These are phyloP conservation scores for Deroplatys truncata DNA, from an alignment of 2,888 invertebrate genomes.

Conservation along the genomic window DNA sequence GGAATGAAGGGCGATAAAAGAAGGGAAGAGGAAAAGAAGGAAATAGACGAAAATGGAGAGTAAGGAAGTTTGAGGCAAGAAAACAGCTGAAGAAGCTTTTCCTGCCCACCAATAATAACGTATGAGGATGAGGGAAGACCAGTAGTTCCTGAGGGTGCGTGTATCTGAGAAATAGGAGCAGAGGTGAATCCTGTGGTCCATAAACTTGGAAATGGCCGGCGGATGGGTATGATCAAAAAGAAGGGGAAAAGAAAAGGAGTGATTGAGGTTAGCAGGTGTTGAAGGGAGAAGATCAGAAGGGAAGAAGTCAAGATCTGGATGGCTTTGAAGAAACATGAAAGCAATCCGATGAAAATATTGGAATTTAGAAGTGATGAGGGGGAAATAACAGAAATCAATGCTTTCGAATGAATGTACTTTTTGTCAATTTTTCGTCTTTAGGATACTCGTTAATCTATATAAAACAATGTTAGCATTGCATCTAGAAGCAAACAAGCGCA, in stretches of 20 bases:
- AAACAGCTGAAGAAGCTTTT: slow-evolving; percentile 17
- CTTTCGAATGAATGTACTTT: too few relatives aligned
- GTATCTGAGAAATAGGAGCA: neutral
- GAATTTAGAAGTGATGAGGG: neutral
- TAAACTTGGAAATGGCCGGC: slow-evolving; percentile 7
- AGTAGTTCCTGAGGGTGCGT: neutral
- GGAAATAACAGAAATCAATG: neutral
- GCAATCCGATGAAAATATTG: neutral
- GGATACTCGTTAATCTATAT: too few relatives aligned
- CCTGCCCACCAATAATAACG: slow-evolving; percentile 5
- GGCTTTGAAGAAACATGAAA: neutral
- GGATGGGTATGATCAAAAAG: neutral
- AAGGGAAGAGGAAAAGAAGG: neutral
- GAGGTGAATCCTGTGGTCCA: neutral
- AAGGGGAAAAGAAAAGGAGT: neutral
- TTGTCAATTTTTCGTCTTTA: too few relatives aligned
- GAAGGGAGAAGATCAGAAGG: neutral
- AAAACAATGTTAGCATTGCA: too few relatives aligned
- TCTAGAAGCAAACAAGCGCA: too few relatives aligned
- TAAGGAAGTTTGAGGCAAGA: neutral
- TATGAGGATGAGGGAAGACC: neutral
- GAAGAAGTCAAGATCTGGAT: neutral
- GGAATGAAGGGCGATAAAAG: neutral
- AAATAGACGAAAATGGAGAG: neutral
- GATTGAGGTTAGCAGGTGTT: neutral